Evolutionary conservation across 2,113 vertebrate genomes (phyloP).

Genomic region (Panthera uncia): DNA sequence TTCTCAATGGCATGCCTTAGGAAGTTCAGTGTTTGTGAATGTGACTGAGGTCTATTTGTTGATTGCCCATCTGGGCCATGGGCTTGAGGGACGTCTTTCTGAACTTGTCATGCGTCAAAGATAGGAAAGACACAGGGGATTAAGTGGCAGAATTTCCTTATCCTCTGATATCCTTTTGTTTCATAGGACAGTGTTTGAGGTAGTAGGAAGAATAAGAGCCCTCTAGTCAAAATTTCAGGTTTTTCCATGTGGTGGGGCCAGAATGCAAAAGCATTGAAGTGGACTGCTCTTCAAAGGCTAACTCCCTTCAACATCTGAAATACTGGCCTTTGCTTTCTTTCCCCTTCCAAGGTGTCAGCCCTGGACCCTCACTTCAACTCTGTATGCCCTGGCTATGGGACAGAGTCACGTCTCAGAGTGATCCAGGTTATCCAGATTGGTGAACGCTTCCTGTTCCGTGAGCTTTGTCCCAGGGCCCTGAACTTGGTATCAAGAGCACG

Average conservation of each 20-base stretch:
- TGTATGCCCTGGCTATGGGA: neutral
- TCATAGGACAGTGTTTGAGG: neutral
- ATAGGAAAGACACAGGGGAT: neutral
- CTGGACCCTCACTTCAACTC: neutral
- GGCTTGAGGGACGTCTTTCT: neutral
- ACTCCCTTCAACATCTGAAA: neutral
- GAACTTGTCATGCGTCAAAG: neutral
- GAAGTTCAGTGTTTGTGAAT: neutral
- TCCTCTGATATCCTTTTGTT: neutral
- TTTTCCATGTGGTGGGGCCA: neutral
- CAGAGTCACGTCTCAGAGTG: neutral
- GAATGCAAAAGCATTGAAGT: neutral
- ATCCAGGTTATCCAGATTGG: neutral
- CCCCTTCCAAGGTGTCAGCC: neutral
- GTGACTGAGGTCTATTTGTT: neutral
- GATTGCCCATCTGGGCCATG: neutral
- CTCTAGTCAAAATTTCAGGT: neutral
- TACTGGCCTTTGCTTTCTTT: neutral
- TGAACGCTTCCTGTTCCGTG: neutral
- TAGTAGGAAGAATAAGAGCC: neutral
- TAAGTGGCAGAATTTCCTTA: neutral
- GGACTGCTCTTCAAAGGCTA: neutral
- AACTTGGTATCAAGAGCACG: neutral
- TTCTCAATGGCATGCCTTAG: neutral
- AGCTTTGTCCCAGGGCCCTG: neutral